Base-by-base conservation (phyloP, 2,888 invertebrate genomes). In the Drosophila tripunctata region DNA sequence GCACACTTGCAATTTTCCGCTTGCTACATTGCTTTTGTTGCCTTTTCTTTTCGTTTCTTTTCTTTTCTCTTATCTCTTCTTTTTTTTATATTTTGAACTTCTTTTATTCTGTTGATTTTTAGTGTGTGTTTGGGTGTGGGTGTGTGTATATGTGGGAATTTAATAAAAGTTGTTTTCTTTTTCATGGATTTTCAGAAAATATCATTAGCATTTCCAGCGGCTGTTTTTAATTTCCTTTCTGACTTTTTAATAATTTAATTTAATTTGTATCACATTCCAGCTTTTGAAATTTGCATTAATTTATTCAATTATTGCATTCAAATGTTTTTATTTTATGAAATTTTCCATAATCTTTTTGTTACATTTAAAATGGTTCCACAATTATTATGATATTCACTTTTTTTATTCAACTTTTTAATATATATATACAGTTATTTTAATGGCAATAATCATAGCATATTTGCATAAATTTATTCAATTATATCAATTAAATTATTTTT, bases 1-100 rank as follows among this genome's bases (percentile, higher is more conserved):
- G 8, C 48, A 45, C 35, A 45, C 36, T 56, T 51, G 41, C 41
- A 38, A 15, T 48, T 55, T 73, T 43, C 19, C 48, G 31, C 27
- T 36, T 57, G n/a, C n/a, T 63, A 12, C 7, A 10, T 5, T 3
- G 35, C 31, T 43, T 35, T 33, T 57, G 35, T 45, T 41, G 31
- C 43, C 24, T 52, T 67, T 40, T 27, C 14, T 43, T 51, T 70
- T n/a, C 7, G 8, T 5, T 3, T 38, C 31, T 43, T 35, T 33
- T 57, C 31, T 45, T 41, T 27, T 40, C 24, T 52, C 62, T 40
- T 27, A 12, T 43, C 47, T 70, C n/a, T n/a, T n/a, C n/a, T n/a
- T n/a, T n/a, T n/a, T n/a, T 30, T 17, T 33, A 19, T 35, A 40
- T 44, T 50, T 43, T 22, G n/a, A 17, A 19, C 17, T 27, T 24